Percentiles rank a stretch among this genome's conserved stretches.
These are phyloP conservation scores for Periophthalmus magnuspinnatus DNA, from an alignment of 2,797 vertebrate species.

Conservation along the genomic window DNA sequence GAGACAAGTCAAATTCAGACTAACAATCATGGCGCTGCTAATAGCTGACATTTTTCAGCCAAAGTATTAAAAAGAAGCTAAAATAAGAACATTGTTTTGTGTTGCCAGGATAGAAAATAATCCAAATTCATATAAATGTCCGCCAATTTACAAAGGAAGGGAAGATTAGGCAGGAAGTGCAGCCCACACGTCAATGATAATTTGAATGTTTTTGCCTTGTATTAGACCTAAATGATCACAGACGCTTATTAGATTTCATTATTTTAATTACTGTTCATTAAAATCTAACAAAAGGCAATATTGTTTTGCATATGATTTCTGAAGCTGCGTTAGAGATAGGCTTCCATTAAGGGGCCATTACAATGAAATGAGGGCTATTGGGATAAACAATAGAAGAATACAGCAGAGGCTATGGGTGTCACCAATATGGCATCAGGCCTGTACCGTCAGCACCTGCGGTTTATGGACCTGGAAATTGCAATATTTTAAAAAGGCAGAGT, in stretches of 20 bases:
- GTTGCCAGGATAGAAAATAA: conserved; percentile 32
- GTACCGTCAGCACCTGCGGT: conserved; percentile 4
- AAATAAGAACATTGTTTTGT: conserved; percentile 35
- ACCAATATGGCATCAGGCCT: neutral
- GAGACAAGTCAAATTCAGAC: conserved; percentile 60
- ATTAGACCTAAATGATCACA: conserved; percentile 5
- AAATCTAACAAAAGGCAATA: conserved; percentile 6
- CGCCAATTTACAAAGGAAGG: conserved; percentile 16
- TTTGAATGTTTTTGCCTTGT: neutral
- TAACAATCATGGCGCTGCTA: conserved; percentile 54
- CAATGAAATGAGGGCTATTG: neutral
- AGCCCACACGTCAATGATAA: conserved; percentile 22
- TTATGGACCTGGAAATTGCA: conserved; percentile 8
- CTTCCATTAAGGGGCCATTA: neutral
- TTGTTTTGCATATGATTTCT: conserved; percentile 7
- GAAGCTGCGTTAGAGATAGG: neutral
- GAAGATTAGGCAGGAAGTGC: conserved; percentile 30
- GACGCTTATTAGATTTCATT: neutral
- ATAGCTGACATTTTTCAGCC: conserved; percentile 42
- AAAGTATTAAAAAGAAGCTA: conserved; percentile 29
- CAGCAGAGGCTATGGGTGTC: neutral
- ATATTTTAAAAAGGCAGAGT: conserved; percentile 1
- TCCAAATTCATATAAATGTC: conserved; percentile 39
- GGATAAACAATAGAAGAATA: neutral
- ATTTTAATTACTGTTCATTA: conserved; percentile 10